phyloP scores from a whole-genome alignment of 2,113 vertebrate genomes.

The Saccopteryx bilineata region DNA sequence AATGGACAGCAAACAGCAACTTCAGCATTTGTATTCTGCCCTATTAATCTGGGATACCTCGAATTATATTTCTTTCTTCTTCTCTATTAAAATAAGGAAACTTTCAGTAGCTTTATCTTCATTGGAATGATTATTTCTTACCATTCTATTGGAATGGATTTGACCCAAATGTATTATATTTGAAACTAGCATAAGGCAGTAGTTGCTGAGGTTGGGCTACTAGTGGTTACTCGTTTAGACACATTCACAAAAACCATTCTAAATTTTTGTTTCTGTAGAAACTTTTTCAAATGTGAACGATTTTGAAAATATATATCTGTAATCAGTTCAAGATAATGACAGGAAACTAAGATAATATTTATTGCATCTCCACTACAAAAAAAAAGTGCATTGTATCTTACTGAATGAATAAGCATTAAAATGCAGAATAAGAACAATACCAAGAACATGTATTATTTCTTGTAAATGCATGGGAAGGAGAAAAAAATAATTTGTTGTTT shows the following conservation, averaged over 20 bases:
- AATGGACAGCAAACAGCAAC: conserved; percentile 80
- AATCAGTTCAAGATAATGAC: conserved; percentile 13
- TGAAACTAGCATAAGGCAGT: neutral
- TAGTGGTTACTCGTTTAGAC: neutral
- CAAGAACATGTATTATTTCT: conserved; percentile 25
- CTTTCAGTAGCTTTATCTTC: neutral
- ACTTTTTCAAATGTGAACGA: neutral
- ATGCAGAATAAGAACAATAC: conserved; percentile 24
- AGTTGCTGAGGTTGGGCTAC: neutral
- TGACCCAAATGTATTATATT: neutral
- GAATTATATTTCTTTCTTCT: conserved; percentile 56
- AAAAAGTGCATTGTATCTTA: conserved; percentile 14
- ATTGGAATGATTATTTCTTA: neutral
- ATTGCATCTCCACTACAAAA: neutral
- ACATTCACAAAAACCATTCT: neutral
- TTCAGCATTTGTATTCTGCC: conserved; percentile 65
- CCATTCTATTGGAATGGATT: rapidly evolving
- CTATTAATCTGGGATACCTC: conserved; percentile 68
- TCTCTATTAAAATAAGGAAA: neutral
- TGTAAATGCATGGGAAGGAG: neutral
- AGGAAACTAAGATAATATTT: neutral
- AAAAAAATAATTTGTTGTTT: neutral
- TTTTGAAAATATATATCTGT: neutral
- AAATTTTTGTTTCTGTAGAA: conserved; percentile 33
- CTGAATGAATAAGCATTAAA: conserved; percentile 46